phyloP scores from a whole-genome alignment of 64 coral and sea anemone species.

The Montipora foliosa region DNA sequence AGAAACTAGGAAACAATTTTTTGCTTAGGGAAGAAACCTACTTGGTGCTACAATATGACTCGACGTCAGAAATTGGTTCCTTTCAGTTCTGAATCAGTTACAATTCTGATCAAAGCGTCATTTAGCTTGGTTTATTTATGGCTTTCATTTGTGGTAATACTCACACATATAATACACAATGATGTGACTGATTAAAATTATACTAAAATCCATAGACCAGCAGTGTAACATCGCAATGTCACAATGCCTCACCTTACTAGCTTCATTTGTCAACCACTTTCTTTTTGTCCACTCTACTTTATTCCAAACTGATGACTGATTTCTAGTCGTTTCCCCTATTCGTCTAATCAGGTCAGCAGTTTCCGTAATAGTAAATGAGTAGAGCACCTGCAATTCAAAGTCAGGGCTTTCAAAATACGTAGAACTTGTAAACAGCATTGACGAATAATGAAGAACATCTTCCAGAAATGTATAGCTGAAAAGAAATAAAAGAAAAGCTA shows the following conservation, averaged over 20 bases:
- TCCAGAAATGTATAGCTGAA: constrained; percentile 26
- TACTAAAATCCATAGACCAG: too few relatives aligned
- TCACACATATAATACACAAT: too few relatives aligned
- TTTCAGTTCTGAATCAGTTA: too few relatives aligned
- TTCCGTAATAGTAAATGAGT: constrained; percentile 43
- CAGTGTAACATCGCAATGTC: too few relatives aligned
- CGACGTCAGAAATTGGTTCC: too few relatives aligned
- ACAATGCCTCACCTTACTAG: constrained; percentile 67
- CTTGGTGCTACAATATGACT: too few relatives aligned
- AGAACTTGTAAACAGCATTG: constrained; percentile 72
- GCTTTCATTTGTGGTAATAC: too few relatives aligned
- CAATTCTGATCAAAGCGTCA: too few relatives aligned
- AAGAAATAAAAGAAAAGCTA: not conserved
- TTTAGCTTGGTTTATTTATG: too few relatives aligned
- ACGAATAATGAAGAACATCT: constrained; percentile 57
- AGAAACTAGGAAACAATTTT: too few relatives aligned
- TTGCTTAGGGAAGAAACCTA: too few relatives aligned
- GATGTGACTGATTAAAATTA: too few relatives aligned
- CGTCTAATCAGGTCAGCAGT: constrained; percentile 75
- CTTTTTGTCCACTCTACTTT: constrained; percentile 79
- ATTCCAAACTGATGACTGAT: constrained; percentile 72
- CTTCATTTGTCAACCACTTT: constrained; percentile 88
- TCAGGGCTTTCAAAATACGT: constrained; percentile 66
- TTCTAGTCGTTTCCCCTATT: constrained; percentile 72
- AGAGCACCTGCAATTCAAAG: constrained; percentile 74